Percentiles rank a stretch among this genome's conserved stretches.
Conservation (phyloP, 2,888 invertebrate genomes). For the Smittia aterrima region DNA sequence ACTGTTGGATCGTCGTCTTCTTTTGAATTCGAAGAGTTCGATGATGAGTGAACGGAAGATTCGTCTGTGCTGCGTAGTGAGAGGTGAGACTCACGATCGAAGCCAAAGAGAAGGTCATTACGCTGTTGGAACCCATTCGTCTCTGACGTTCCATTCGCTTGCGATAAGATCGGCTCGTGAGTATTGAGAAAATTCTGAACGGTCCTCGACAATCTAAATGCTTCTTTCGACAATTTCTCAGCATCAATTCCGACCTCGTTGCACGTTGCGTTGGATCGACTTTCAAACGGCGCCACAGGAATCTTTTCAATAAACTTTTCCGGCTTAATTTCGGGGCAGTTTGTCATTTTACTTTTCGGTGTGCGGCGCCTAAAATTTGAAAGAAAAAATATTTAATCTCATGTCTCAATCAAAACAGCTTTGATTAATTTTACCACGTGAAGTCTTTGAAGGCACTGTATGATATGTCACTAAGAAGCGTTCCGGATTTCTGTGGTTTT, state of each 20-base stretch:
- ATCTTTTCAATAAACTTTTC: not conserved
- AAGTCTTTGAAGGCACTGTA: constrained; percentile 58
- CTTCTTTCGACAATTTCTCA: constrained; percentile 65
- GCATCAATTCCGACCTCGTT: constrained; percentile 57
- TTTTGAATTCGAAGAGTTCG: constrained; percentile 42
- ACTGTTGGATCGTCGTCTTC: constrained; percentile 15
- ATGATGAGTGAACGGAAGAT: constrained; percentile 53
- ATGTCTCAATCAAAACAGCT: not conserved
- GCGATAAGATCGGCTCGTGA: constrained; percentile 61
- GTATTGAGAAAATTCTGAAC: constrained; percentile 64
- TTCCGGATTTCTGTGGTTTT: constrained; percentile 43
- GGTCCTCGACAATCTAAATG: constrained; percentile 63
- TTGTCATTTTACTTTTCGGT: constrained; percentile 41
- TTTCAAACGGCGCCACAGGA: not conserved
- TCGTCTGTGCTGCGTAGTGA: constrained; percentile 54
- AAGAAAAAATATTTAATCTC: constrained; percentile 17
- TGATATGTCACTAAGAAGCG: constrained; percentile 45
- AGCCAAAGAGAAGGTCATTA: not conserved
- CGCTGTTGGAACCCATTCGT: not conserved
- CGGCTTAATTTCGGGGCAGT: not conserved
- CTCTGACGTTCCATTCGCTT: constrained; percentile 42
- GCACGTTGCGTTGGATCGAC: not conserved
- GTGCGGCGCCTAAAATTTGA: constrained; percentile 43
- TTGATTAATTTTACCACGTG: constrained; percentile 57
- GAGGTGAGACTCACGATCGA: constrained; percentile 50